Evolutionary conservation across 2,888 invertebrate genomes (phyloP), one percentile per base, ranked within the genome.

Genomic region (Diadegma fenestrale): DNA sequence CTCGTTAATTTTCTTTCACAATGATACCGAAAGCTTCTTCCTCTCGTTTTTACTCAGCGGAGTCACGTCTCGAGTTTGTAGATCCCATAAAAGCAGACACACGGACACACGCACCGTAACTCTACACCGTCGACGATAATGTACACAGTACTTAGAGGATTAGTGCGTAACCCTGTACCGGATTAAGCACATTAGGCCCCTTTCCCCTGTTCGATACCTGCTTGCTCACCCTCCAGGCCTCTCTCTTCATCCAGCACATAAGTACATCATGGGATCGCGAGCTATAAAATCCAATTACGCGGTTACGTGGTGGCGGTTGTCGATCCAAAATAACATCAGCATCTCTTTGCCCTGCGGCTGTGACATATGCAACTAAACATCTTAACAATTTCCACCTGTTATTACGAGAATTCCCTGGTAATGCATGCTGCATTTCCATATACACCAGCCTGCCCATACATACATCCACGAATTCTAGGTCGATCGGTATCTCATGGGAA

Each of bases 131-230:
- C 54, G 61, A 73, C 72, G 72, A 71, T 76, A 84, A 71, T 76
- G 80, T 72, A 80, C 45, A 33, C 17, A 64, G 80, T 84, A 80
- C 80, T 84, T 84, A 84, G 30, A 45, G 72, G 71, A 80, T 80
- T 84, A 84, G 80, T 72, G 80, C 71, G 80, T 80, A 84, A 80
- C 76, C 71, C 84, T 84, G 80, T 84, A 72, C 66, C 64, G 84
- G 84, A 84, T 80, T 80, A 80, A 77, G 80, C 66, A 72, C 76
- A 84, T 84, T 80, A 80, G 71, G 76, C 61, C 64, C 41, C 48
- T 12, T 48, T 14, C 22, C 58, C 26, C 26, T n/a, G 14, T 26
- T 26, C 54, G 17, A n/a, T 41, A 26, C 33, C n/a, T n/a, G n/a
- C n/a, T n/a, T 54, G 10, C 61, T 48, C 33, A 33, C 64, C 37